Evolutionary conservation across 2,113 vertebrate genomes (phyloP).

Genomic region (Amazona vittata): DNA sequence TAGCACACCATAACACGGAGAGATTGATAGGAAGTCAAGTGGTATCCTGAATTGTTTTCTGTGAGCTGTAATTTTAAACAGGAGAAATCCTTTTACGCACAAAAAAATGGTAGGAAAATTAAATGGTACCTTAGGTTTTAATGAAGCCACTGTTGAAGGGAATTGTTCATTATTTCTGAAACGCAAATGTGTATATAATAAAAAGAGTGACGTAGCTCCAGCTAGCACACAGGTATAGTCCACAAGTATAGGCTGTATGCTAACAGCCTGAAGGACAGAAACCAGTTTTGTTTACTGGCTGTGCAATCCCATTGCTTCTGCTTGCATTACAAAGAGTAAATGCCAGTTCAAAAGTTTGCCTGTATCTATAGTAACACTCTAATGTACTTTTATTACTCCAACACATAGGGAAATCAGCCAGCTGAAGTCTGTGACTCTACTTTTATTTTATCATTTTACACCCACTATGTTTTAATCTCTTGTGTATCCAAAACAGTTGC

Average conservation of each 20-base stretch:
- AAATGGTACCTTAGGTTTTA: not conserved
- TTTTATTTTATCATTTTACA: not conserved
- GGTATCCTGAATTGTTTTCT: not conserved
- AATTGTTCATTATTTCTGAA: not conserved
- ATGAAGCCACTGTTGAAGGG: not conserved
- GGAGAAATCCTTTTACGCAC: not conserved
- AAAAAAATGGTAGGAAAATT: not conserved
- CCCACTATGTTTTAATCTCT: conserved; percentile 16
- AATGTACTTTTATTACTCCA: not conserved
- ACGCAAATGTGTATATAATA: not conserved
- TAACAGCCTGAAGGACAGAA: not conserved
- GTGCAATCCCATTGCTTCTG: not conserved
- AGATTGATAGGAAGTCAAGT: not conserved
- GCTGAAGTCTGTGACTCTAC: not conserved
- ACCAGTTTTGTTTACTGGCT: not conserved
- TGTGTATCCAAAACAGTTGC: conserved; percentile 17
- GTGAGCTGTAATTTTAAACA: not conserved
- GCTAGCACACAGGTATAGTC: not conserved
- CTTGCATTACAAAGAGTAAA: not conserved
- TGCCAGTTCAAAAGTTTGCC: not conserved
- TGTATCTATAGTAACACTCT: not conserved
- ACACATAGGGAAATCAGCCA: not conserved
- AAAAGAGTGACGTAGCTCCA: not conserved
- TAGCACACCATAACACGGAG: not conserved
- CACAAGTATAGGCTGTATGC: not conserved